Evolutionary conservation across 2,888 invertebrate species (phyloP).

Genomic region (Brachycybe producta): DNA sequence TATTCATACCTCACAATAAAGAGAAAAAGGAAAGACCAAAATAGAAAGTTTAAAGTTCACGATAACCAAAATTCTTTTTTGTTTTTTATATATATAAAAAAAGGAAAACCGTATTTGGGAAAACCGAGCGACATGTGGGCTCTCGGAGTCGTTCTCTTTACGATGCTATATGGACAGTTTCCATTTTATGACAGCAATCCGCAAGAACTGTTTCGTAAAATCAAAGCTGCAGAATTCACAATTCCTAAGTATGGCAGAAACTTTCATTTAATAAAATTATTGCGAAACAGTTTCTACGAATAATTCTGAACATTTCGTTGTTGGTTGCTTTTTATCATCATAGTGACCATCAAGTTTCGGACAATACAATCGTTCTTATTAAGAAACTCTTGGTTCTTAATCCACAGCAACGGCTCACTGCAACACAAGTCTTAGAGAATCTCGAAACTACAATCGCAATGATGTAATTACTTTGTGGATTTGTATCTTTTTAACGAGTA

Average conservation of each 20-base stretch:
- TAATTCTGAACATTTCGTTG: slow-evolving; percentile 6
- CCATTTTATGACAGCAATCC: slow-evolving; percentile 65
- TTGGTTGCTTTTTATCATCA: neutral
- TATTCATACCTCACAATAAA: too few species aligned
- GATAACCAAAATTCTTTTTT: neutral
- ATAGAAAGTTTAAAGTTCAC: neutral
- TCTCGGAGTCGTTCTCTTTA: slow-evolving; percentile 60
- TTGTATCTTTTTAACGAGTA: neutral
- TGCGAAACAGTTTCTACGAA: neutral
- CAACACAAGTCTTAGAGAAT: slow-evolving; percentile 49
- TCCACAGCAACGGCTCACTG: slow-evolving; percentile 51
- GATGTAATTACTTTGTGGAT: slow-evolving; percentile 27
- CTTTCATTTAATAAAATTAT: neutral
- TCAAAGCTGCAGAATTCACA: slow-evolving; percentile 57
- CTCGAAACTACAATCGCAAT: slow-evolving; percentile 30
- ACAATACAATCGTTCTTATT: slow-evolving; percentile 52
- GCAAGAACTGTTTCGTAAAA: slow-evolving; percentile 57
- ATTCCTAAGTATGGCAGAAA: slow-evolving; percentile 52
- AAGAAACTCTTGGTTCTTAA: slow-evolving; percentile 52
- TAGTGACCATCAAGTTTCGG: slow-evolving; percentile 46
- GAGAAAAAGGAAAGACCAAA: too few species aligned
- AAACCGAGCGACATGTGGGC: slow-evolving; percentile 78
- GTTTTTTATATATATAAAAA: slow-evolving; percentile 20
- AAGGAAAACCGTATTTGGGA: slow-evolving; percentile 54
- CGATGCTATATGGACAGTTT: slow-evolving; percentile 67